phyloP scores from a whole-genome alignment of 2,797 vertebrate genomes.

The Chiroxiphia lanceolata region DNA sequence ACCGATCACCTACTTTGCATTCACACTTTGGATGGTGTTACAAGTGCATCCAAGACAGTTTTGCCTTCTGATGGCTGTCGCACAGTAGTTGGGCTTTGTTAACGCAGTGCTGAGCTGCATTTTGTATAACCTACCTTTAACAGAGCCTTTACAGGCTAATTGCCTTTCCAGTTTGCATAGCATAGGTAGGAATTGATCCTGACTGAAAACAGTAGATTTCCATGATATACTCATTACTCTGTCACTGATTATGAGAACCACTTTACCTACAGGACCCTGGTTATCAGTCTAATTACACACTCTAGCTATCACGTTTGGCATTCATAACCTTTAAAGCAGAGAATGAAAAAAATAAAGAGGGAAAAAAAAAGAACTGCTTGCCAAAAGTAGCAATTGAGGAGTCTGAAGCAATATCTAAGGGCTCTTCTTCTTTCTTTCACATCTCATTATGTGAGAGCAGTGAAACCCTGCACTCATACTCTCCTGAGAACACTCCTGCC shows the following conservation, averaged over 20 bases:
- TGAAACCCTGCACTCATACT: neutral
- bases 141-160: neutral
- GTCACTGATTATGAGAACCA: neutral
- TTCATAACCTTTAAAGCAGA: neutral
- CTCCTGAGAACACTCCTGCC: neutral
- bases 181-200: neutral
- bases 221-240: neutral
- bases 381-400: neutral
- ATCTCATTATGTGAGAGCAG: neutral
- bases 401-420: neutral
- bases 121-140: neutral
- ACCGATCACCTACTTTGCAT: neutral
- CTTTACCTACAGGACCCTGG: neutral
- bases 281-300: neutral
- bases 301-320: neutral
- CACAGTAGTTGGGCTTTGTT: neutral
- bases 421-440: neutral
- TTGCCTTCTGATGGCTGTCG: neutral
- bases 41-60: neutral
- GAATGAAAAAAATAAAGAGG: neutral
- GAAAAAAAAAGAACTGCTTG: neutral
- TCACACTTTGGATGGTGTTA: neutral
- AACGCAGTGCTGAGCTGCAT: neutral
- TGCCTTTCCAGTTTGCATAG: neutral
- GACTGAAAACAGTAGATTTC: neutral